Evolutionary conservation across 2,797 vertebrate genomes (phyloP).

Genomic region (Chloroceryle inda): DNA sequence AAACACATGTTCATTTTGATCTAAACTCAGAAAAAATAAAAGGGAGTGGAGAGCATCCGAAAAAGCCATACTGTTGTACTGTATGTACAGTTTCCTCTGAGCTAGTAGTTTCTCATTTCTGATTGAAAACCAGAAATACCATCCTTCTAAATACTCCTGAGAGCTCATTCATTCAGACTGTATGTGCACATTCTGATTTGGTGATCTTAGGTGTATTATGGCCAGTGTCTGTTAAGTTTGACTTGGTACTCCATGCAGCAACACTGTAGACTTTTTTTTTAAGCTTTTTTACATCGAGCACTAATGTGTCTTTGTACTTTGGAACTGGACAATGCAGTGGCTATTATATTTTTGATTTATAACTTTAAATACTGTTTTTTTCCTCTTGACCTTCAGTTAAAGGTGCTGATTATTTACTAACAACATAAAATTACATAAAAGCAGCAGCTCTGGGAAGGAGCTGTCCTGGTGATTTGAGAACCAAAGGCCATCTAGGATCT

Average conservation of each 20-base stretch:
- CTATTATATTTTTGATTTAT: not conserved
- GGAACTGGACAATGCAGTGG: not conserved
- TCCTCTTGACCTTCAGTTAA: not conserved
- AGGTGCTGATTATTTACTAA: not conserved
- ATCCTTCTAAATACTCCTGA: not conserved
- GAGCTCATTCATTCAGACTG: not conserved
- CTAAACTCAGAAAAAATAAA: not conserved
- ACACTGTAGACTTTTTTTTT: accelerated
- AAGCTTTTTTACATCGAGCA: not conserved
- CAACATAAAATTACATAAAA: not conserved
- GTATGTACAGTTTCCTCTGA: not conserved
- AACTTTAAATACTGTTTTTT: not conserved
- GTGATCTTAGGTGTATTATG: not conserved
- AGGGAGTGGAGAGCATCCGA: not conserved
- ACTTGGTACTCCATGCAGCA: not conserved
- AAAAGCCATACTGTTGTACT: not conserved
- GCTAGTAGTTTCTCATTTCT: not conserved
- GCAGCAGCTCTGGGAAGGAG: not conserved
- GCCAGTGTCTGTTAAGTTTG: not conserved
- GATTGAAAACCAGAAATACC: not conserved
- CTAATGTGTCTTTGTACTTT: not conserved
- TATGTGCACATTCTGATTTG: not conserved
- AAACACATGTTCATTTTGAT: not conserved
- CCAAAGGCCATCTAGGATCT: not conserved
- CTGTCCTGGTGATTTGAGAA: not conserved